Evolutionary conservation across 1,140 invertebrate species (phyloP).

Genomic region (Ericerus pela): DNA sequence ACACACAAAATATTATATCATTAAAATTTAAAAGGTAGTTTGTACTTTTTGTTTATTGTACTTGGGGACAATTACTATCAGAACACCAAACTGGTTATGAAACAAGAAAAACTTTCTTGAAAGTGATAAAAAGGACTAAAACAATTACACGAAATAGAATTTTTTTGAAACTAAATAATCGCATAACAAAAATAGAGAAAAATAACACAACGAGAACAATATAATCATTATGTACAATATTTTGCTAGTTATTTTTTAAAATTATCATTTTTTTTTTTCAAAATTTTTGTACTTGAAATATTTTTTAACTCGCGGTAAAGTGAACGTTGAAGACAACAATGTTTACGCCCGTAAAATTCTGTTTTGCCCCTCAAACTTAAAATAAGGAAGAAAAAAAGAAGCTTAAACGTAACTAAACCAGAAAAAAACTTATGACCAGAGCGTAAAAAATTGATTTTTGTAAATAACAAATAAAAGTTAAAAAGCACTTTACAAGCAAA

Average conservation of each 20-base stretch:
- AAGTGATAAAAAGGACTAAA: no score
- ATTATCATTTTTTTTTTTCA: background rate
- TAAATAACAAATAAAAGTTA: background rate
- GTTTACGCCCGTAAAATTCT: background rate
- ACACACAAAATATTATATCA: constrained; percentile 4
- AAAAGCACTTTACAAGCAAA: constrained; percentile 5
- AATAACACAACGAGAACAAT: constrained; percentile 10
- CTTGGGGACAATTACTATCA: background rate
- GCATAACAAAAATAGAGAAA: no score
- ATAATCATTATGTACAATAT: constrained; percentile 3
- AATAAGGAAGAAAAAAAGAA: background rate
- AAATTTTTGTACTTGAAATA: no score
- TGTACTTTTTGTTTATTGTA: constrained; percentile 11
- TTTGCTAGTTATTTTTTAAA: background rate
- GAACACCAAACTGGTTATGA: no score
- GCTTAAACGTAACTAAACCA: no score
- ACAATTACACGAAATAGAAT: no score
- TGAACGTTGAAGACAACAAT: constrained; percentile 3
- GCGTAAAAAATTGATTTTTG: background rate
- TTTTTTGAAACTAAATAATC: constrained; percentile 3
- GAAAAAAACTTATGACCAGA: constrained; percentile 2
- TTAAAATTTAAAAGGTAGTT: background rate
- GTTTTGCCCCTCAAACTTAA: background rate
- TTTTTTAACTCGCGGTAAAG: no score
- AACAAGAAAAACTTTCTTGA: no score